phyloP scores from a whole-genome alignment of 2,888 invertebrate species.

The Acanthosepion pharaonis region DNA sequence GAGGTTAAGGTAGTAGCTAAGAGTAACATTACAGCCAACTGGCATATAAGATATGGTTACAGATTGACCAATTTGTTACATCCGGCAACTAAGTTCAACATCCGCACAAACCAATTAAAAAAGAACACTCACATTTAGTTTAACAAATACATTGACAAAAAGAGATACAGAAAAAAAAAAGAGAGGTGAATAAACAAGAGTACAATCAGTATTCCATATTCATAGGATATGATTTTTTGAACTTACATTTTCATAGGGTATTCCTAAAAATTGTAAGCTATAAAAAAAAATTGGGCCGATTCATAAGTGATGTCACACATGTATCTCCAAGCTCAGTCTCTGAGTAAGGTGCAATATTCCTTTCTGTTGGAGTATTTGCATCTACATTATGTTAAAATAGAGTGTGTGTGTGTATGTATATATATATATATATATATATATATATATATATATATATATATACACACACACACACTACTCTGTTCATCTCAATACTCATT shows the following conservation, averaged over 20 bases:
- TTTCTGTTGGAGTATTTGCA: too few species aligned
- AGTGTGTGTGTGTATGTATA: too few species aligned
- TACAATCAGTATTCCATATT: not conserved
- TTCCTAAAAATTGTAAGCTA: not conserved
- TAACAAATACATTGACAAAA: not conserved
- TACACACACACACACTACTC: too few species aligned
- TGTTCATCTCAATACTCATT: too few species aligned
- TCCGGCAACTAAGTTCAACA: slow-evolving; percentile 36
- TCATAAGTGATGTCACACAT: not conserved
- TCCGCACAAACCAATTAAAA: slow-evolving; percentile 42
- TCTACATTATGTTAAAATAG: too few species aligned
- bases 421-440: too few species aligned
- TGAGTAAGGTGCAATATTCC: not conserved
- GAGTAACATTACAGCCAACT: not conserved
- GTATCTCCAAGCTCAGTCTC: not conserved
- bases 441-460: too few species aligned
- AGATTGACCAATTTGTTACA: slow-evolving; percentile 35
- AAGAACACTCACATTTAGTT: not conserved
- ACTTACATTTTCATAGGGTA: not conserved
- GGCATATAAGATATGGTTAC: not conserved
- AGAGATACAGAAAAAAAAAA: not conserved
- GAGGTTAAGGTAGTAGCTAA: not conserved
- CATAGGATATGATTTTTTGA: not conserved
- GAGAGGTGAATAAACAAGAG: not conserved
- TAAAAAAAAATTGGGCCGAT: not conserved